A percentile compares a stretch with the other conserved stretches of the same genome.
Evolutionary conservation across 2,797 vertebrate species (phyloP).

Genomic region (Malacoraja senta): DNA sequence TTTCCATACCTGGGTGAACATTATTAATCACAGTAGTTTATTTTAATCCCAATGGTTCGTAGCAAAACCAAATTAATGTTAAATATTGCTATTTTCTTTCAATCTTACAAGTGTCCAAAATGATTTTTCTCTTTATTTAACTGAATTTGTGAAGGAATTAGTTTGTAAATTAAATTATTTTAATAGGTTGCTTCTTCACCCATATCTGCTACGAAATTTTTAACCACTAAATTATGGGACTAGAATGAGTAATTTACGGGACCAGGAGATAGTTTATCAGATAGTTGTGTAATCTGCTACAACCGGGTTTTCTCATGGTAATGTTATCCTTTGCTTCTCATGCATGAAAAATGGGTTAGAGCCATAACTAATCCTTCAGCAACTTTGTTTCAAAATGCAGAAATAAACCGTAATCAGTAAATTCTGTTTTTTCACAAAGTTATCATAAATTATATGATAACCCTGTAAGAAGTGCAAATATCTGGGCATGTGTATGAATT

Average conservation of each 20-base stretch:
- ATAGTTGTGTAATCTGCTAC: background rate
- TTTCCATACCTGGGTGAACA: background rate
- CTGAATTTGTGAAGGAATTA: background rate
- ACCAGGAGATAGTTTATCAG: background rate
- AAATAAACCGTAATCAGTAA: background rate
- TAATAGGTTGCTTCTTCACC: background rate
- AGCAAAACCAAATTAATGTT: conserved; percentile 6
- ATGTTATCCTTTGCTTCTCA: background rate
- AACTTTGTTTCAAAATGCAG: background rate
- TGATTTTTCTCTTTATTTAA: background rate
- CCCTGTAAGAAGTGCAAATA: background rate
- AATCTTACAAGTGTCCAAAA: background rate
- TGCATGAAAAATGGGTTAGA: background rate
- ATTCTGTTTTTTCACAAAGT: background rate
- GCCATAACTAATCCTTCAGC: background rate
- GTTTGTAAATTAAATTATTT: background rate
- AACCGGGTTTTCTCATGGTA: background rate
- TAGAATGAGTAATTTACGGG: background rate
- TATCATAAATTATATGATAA: background rate
- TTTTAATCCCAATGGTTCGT: background rate
- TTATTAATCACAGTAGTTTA: conserved; percentile 19
- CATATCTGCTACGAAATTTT: background rate
- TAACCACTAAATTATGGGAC: background rate
- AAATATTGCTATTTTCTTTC: background rate
- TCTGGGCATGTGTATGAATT: too few relatives aligned